phyloP scores from a whole-genome alignment of 2,113 vertebrate genomes.

The Chloropsis hardwickii region DNA sequence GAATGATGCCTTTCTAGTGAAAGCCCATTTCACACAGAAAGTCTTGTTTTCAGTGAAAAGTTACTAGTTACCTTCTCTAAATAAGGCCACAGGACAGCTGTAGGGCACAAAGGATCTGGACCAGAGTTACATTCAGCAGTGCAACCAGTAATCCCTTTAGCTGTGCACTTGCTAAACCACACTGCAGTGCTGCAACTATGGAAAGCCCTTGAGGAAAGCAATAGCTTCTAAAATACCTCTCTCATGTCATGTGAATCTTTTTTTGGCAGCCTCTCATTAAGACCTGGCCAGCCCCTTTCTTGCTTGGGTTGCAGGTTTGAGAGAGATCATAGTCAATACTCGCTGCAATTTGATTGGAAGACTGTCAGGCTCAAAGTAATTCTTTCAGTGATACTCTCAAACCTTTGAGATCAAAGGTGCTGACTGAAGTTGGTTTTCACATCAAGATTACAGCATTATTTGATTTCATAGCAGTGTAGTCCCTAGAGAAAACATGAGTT shows the following conservation, averaged over 20 bases:
- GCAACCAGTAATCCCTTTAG: background rate
- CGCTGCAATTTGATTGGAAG: background rate
- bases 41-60: background rate
- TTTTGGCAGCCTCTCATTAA: background rate
- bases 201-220: background rate
- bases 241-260: background rate
- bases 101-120: background rate
- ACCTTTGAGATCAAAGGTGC: constrained; percentile 40
- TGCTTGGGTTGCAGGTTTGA: background rate
- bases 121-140: background rate
- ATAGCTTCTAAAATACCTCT: background rate
- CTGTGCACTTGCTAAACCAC: background rate
- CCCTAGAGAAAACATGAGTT: constrained; percentile 12
- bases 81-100: background rate
- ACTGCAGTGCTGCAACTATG: background rate
- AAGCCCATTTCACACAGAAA: background rate
- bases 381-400: background rate
- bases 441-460: constrained; percentile 28
- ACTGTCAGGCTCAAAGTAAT: background rate
- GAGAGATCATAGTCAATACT: background rate
- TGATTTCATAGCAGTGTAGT: constrained; percentile 20
- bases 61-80: background rate
- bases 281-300: background rate
- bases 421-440: constrained; percentile 46
- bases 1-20: background rate